Evolutionary conservation across 2,888 invertebrate species (phyloP).

Genomic region (Plagiodera versicolora): DNA sequence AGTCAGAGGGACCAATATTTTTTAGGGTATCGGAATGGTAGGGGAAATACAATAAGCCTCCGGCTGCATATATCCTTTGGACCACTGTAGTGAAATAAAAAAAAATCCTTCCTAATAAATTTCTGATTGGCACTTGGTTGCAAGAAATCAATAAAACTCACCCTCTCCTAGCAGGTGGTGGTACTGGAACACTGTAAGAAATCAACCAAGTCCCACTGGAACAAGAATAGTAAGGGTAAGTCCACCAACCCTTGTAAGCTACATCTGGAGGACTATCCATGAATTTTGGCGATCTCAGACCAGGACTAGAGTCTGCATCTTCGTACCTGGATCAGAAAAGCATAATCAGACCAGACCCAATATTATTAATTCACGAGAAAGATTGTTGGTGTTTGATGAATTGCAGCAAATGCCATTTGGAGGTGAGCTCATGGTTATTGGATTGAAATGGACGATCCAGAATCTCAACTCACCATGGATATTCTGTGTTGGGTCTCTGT

Average conservation of each 20-base stretch:
- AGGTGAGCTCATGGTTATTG: too few relatives aligned
- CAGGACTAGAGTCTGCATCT: constrained; percentile 64
- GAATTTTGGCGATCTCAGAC: constrained; percentile 69
- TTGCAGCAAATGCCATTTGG: too few relatives aligned
- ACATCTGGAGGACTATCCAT: constrained; percentile 66
- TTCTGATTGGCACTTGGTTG: too few relatives aligned
- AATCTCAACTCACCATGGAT: constrained; percentile 65
- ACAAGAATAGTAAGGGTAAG: constrained; percentile 86
- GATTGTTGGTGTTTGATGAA: too few relatives aligned
- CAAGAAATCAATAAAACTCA: too few relatives aligned
- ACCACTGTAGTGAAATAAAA: too few relatives aligned
- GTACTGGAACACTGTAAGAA: constrained; percentile 77
- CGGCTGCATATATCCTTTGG: too few relatives aligned
- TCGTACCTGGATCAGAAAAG: constrained; percentile 59
- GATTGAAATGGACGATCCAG: too few relatives aligned
- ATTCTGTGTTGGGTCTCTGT: constrained; percentile 66
- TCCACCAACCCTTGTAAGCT: constrained; percentile 81
- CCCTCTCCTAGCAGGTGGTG: constrained; percentile 59
- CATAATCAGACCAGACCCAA: neutral
- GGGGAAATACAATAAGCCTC: too few relatives aligned
- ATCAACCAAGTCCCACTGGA: constrained; percentile 77
- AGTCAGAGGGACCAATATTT: too few relatives aligned
- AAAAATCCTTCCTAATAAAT: too few relatives aligned
- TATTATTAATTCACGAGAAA: neutral
- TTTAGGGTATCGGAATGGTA: too few relatives aligned